These are phyloP conservation scores for Apeltes quadracus DNA, from an alignment of 2,113 vertebrate genomes.

Conservation along the genomic window DNA sequence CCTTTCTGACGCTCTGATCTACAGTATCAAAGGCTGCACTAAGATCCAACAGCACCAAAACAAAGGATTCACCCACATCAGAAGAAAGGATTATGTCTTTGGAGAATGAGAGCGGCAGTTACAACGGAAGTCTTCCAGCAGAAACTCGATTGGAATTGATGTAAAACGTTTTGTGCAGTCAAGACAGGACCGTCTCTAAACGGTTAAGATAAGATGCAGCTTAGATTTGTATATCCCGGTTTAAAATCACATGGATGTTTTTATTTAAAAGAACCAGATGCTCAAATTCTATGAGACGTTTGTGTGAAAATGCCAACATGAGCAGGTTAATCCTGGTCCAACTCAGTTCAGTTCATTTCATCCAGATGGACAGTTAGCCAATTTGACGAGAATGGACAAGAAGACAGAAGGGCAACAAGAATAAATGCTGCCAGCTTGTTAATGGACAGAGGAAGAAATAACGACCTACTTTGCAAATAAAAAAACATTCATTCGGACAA, in stretches of 20 bases:
- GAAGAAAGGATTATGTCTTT: neutral
- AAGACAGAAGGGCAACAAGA: neutral
- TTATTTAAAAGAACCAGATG: neutral
- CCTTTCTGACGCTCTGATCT: neutral
- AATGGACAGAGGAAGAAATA: neutral
- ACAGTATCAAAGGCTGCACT: neutral
- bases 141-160: neutral
- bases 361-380: neutral
- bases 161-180: neutral
- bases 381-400: neutral
- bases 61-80: slow-evolving; percentile 1
- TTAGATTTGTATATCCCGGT: neutral
- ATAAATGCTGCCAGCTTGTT: neutral
- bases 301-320: neutral
- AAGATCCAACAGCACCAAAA: neutral
- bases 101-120: neutral
- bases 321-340: neutral
- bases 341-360: neutral
- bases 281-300: neutral
- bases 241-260: neutral
- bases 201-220: neutral
- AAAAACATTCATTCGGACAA: neutral
- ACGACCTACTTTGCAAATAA: neutral
- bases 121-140: neutral
- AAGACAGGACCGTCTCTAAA: neutral